These are phyloP conservation scores for Philonicus albiceps DNA, from an alignment of 2,888 invertebrate genomes.

Conservation along the genomic window DNA sequence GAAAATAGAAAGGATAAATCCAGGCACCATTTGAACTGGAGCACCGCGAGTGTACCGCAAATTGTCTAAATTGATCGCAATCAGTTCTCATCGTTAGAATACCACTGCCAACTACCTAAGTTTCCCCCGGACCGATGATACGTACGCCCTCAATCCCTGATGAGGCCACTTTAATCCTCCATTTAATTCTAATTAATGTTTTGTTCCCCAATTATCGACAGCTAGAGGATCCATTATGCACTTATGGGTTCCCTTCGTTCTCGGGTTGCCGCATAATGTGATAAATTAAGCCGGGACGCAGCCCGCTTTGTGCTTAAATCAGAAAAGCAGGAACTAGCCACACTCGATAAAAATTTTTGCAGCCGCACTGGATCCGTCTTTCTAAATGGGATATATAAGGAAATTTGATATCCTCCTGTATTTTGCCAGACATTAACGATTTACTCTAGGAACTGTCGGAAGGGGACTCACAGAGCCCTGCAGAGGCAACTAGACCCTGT, in stretches of 20 bases:
- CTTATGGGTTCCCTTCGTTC: background rate
- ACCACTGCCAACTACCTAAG: background rate
- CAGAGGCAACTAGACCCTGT: no score
- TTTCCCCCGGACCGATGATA: background rate
- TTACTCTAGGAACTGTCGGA: background rate
- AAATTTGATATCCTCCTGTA: conserved; percentile 32
- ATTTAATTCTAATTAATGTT: conserved; percentile 39
- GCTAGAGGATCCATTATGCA: conserved; percentile 34
- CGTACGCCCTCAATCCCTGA: conserved; percentile 32
- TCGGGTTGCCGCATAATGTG: conserved; percentile 3
- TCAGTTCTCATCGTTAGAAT: conserved; percentile 27
- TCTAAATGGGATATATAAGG: background rate
- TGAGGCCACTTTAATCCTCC: conserved; percentile 36
- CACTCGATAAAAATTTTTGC: background rate
- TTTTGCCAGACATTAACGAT: conserved; percentile 24
- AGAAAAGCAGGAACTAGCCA: conserved; percentile 15
- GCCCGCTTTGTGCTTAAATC: background rate
- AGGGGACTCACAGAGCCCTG: background rate
- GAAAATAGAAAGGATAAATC: background rate
- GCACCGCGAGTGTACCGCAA: background rate
- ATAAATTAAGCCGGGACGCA: conserved; percentile 17
- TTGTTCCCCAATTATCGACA: conserved; percentile 34
- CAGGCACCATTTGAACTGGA: background rate
- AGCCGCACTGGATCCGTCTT: background rate
- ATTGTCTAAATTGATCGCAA: conserved; percentile 30